A percentile compares a stretch with the other conserved stretches of the same genome.
Conservation (phyloP, 2,797 vertebrate genomes). For the Myotis planiceps region DNA sequence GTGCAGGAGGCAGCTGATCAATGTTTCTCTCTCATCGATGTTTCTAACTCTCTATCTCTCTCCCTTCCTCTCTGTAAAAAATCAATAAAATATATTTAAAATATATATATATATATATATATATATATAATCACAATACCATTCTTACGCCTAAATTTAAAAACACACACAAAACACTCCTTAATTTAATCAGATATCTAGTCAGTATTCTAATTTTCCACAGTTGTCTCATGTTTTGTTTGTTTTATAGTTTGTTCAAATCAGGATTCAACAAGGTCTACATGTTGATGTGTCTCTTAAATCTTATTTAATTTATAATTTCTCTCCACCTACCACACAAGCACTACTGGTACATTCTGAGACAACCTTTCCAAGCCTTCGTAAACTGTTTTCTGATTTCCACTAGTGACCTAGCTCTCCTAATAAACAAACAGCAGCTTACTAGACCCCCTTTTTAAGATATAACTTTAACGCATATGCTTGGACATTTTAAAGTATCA, state of each 20-base stretch:
- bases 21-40: too few species aligned
- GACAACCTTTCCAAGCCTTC: neutral
- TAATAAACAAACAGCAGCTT: neutral
- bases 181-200: neutral
- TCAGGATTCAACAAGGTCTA: neutral
- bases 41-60: too few species aligned
- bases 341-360: neutral
- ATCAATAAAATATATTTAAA: too few species aligned
- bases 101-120: neutral
- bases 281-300: neutral
- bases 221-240: neutral
- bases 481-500: constrained; percentile 3
- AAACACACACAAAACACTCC: neutral
- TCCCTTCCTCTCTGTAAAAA: too few species aligned
- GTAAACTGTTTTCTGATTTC: constrained; percentile 2
- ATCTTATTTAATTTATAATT: neutral
- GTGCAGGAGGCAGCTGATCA: too few species aligned
- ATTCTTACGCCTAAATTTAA: neutral
- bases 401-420: neutral
- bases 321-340: neutral
- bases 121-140: neutral
- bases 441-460: neutral
- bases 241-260: neutral
- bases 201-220: neutral
- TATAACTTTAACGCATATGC: neutral